These are phyloP conservation scores for Watsonalla binaria DNA, from an alignment of 2,888 invertebrate species.

Conservation along the genomic window DNA sequence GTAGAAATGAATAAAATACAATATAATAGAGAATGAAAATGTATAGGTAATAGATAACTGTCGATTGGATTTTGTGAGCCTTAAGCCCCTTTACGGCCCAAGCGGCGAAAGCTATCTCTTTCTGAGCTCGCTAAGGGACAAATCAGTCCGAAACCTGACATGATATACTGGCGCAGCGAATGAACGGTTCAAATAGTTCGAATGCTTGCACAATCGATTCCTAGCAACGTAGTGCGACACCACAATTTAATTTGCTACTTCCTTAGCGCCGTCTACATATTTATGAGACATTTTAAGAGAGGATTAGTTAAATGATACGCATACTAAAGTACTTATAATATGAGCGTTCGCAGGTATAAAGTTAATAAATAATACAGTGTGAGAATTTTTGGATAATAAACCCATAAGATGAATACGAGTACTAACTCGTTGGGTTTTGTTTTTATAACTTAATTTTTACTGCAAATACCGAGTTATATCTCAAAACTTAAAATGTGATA, in stretches of 20 bases:
- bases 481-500: too few relatives aligned
- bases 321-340: constrained; percentile 26
- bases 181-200: constrained; percentile 13
- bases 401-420: too few relatives aligned
- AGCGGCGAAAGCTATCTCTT: constrained; percentile 25
- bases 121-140: constrained; percentile 24
- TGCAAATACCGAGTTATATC: too few relatives aligned
- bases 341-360: constrained; percentile 13
- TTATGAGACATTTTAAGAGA: constrained; percentile 42
- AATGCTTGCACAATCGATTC: constrained; percentile 36
- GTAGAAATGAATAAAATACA: too few relatives aligned
- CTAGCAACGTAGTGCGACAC: constrained; percentile 18
- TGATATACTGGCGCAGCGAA: constrained; percentile 11
- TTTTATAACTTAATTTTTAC: too few relatives aligned
- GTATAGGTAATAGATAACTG: too few relatives aligned
- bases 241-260: constrained; percentile 30
- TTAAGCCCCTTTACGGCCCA: constrained; percentile 13
- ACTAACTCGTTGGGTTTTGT: too few relatives aligned
- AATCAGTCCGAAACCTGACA: constrained; percentile 27
- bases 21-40: too few relatives aligned
- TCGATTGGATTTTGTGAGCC: too few relatives aligned
- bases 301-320: constrained; percentile 39
- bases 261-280: constrained; percentile 40
- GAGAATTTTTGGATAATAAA: too few relatives aligned
- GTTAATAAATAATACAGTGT: neutral